Evolutionary conservation across 2,888 invertebrate genomes (phyloP), one percentile per base, ranked within the genome.

Genomic region (Brachycybe producta): DNA sequence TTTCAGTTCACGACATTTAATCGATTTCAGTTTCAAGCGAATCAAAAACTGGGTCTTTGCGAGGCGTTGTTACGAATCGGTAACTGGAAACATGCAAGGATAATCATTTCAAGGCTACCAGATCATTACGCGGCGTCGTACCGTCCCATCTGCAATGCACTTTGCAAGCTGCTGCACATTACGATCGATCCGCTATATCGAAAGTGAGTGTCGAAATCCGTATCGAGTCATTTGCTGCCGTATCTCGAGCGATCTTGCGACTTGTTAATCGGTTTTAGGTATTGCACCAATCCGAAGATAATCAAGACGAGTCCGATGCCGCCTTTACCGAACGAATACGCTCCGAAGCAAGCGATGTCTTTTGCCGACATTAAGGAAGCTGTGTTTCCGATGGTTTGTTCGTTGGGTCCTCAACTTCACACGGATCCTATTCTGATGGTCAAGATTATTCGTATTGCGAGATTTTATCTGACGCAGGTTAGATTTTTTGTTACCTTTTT

Each of bases 11-110:
- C n/a, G n/a, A n/a, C n/a, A n/a, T n/a, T n/a, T n/a, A n/a, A n/a
- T n/a, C n/a, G n/a, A n/a, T n/a, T n/a, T n/a, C n/a, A n/a, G n/a
- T n/a, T n/a, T n/a, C 70, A 73, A 63, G 71, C 67, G 45, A 97
- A 98, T 71, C 95, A 98, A 68, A 97, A 97, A 70, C 78, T 94
- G 60, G 87, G 91, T 24, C 73, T 98, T 23, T 83, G 88, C 60
- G 87, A 91, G 65, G 90, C 92, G 0, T 69, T 95, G 42, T 66
- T 97, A 7, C 77, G 78, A 56, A 78, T 91, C 57, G 92, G 88
- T 1, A 90, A 88, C 59, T 97, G 95, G 95, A 75, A 78, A 17
- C 83, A 83, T 61, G 90, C 90, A 2, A 76, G 80, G 54, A 74
- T 75, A 56, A 72, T 98, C 52, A 79, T 87, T 26, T 80, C 80